A percentile compares a stretch with the other conserved stretches of the same genome.
Conservation (phyloP, 2,888 invertebrate genomes). For the Amphiduros pacificus region DNA sequence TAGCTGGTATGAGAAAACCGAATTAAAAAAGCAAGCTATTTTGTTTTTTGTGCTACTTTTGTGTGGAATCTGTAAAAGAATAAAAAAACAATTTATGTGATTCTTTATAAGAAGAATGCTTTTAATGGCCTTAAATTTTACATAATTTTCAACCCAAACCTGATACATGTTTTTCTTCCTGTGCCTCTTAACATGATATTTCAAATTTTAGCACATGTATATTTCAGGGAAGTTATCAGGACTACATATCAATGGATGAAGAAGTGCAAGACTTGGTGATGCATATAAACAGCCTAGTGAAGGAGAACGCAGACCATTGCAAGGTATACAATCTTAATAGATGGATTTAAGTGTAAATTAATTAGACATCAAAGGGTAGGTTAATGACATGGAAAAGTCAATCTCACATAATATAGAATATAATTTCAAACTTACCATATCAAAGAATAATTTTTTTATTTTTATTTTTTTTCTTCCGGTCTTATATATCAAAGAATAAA, state of each 20-base stretch:
- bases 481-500: too few species aligned
- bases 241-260: conserved; percentile 53
- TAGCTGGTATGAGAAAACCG: too few species aligned
- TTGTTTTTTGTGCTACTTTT: too few species aligned
- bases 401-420: neutral
- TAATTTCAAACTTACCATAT: neutral
- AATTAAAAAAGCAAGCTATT: too few species aligned
- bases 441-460: neutral
- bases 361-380: neutral
- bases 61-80: too few species aligned
- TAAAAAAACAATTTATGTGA: too few species aligned
- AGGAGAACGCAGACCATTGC: conserved; percentile 54
- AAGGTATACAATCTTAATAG: conserved; percentile 48
- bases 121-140: too few species aligned
- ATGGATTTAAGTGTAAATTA: too few species aligned
- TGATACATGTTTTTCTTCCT: neutral
- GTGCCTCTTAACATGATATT: neutral
- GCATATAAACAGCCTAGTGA: conserved; percentile 49
- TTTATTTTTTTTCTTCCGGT: neutral
- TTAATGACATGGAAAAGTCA: neutral
- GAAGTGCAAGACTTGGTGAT: conserved; percentile 49
- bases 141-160: too few species aligned
- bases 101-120: too few species aligned
- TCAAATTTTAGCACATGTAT: neutral
- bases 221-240: conserved; percentile 51